These are phyloP conservation scores for Notothenia coriiceps DNA, from an alignment of 2,113 vertebrate genomes.

Conservation along the genomic window DNA sequence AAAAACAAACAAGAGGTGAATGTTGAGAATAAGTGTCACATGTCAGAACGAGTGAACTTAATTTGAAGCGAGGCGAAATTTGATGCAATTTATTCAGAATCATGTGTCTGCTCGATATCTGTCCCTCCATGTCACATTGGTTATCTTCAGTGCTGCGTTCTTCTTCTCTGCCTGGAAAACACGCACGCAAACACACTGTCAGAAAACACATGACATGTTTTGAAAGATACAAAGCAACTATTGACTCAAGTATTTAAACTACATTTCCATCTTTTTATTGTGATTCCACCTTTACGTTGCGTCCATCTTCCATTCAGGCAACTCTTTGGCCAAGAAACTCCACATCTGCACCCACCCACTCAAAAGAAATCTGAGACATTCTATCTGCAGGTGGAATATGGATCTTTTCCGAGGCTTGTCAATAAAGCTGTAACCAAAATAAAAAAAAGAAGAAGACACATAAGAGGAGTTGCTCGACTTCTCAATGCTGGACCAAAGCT, in stretches of 20 bases:
- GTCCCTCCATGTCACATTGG: constrained; percentile 72
- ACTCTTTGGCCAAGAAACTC: constrained; percentile 50
- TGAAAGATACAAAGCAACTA: not conserved
- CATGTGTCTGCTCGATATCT: constrained; percentile 69
- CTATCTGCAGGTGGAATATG: constrained; percentile 77
- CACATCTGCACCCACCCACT: constrained; percentile 34
- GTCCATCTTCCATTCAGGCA: constrained; percentile 32
- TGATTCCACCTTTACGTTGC: constrained; percentile 7
- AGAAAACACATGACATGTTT: constrained; percentile 35
- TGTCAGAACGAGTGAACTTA: constrained; percentile 71
- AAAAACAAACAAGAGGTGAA: constrained; percentile 36
- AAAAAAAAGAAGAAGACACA: constrained; percentile 76
- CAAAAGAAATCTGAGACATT: constrained; percentile 48
- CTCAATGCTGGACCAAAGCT: constrained; percentile 99
- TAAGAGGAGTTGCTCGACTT: constrained; percentile 85
- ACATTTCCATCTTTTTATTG: constrained; percentile 8
- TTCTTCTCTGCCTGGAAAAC: constrained; percentile 51
- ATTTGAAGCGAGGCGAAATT: constrained; percentile 77
- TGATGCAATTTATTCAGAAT: constrained; percentile 78
- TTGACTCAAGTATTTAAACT: not conserved
- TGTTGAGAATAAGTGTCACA: constrained; percentile 72
- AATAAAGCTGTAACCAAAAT: constrained; percentile 96
- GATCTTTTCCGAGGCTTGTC: constrained; percentile 86
- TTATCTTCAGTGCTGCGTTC: constrained; percentile 46
- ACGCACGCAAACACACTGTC: constrained; percentile 22